These are phyloP conservation scores for Coelopa frigida DNA, from an alignment of 1,140 invertebrate species.

Conservation along the genomic window DNA sequence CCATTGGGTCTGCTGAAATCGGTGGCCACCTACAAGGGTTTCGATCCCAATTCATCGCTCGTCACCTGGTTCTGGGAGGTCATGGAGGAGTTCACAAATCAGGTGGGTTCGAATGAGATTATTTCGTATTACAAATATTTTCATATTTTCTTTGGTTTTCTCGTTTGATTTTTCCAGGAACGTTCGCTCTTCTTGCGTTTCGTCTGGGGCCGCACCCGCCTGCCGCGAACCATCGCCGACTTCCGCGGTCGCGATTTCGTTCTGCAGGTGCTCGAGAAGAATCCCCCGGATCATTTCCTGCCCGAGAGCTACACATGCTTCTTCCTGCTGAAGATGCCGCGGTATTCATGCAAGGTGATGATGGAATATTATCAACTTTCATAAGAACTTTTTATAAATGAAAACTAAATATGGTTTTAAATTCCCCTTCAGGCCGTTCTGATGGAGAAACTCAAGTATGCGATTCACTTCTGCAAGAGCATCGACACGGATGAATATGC, in stretches of 20 bases:
- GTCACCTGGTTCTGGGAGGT: constrained; percentile 96
- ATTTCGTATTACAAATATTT: background rate
- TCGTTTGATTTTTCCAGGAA: constrained; percentile 53
- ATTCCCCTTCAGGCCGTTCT: constrained; percentile 51
- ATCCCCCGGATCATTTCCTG: constrained; percentile 90
- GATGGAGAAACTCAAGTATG: constrained; percentile 93
- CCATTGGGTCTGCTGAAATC: constrained; percentile 83
- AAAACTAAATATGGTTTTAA: background rate
- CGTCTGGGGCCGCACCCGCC: constrained; percentile 89
- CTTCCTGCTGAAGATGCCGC: constrained; percentile 94
- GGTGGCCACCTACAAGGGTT: constrained; percentile 92
- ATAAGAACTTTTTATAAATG: too few species aligned
- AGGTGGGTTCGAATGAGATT: too few species aligned
- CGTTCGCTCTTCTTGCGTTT: constrained; percentile 90
- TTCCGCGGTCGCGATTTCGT: constrained; percentile 94
- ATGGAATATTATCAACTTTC: too few species aligned
- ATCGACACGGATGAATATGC: constrained; percentile 97
- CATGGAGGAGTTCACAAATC: constrained; percentile 90
- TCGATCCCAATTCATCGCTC: constrained; percentile 75
- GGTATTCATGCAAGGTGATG: constrained; percentile 83
- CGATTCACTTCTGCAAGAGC: constrained; percentile 96
- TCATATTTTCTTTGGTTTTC: background rate
- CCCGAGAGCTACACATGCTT: constrained; percentile 97
- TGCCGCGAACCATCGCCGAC: constrained; percentile 90
- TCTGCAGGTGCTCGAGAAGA: constrained; percentile 85